Evolutionary conservation across 2,113 vertebrate genomes (phyloP), one percentile per base, ranked within the genome.

Genomic region (Pseudonaja textilis): DNA sequence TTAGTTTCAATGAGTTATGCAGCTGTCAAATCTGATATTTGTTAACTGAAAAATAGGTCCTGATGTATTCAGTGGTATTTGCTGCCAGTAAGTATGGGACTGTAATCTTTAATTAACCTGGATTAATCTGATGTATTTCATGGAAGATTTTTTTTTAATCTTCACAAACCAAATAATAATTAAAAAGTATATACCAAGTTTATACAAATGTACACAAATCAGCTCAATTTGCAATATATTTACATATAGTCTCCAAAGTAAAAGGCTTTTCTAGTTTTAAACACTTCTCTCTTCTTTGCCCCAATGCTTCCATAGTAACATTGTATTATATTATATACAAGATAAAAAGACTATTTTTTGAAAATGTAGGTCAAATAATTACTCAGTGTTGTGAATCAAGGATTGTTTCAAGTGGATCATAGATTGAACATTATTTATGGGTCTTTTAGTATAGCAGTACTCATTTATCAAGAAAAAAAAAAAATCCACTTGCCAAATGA

Each of bases 341-440:
- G 42, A 42, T 57, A 0, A 61, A 61, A 14, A 1, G 5, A 0
- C 16, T 22, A 47, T 47, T 1, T 7, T 26, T 52, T 54, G 59
- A 64, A 39, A 29, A 14, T 47, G 12, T n/a, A 87, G 45, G 2
- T 39, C 45, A 90, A 85, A 64, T 0, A 34, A 3, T 20, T 91
- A 50, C 25, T 34, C 54, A 18, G 18, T 56, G 12, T 34, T 88
- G 50, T 89, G 85, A 59, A 29, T 89, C 45, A 61, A n/a, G 87
- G 4, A 0, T 87, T 12, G 61, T 91, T 69, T 57, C 39, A 87
- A 87, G n/a, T 11, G 5, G 8, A 26, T 93, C 26, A 57, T 89
- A n/a, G 54, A 0, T 8, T 5, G 29, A 5, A 1, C 26, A 25
- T 52, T 90, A 90, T 88, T 42, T 87, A 25, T 16, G 45, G 34